phyloP scores from a whole-genome alignment of 2,113 vertebrate genomes.

The Bostrychus sinensis region DNA sequence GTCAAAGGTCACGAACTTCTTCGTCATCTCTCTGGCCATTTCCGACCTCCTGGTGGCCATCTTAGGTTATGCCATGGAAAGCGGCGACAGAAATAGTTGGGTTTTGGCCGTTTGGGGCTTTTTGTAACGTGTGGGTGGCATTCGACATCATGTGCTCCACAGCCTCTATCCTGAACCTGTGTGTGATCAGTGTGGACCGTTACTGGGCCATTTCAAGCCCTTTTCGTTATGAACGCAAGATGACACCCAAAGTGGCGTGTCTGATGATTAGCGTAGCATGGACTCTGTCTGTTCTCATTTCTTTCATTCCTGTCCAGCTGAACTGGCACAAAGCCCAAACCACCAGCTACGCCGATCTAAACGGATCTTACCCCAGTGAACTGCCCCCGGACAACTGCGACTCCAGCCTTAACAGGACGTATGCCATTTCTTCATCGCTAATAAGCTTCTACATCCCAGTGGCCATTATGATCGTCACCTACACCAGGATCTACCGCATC shows the following conservation, averaged over 20 bases:
- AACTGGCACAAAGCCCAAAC: constrained; percentile 96
- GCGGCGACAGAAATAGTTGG: constrained; percentile 94
- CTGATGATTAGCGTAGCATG: constrained; percentile 94
- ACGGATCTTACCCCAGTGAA: constrained; percentile 78
- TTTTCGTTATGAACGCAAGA: constrained; percentile 95
- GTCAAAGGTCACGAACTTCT: constrained; percentile 99
- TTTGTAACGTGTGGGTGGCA: constrained; percentile 97
- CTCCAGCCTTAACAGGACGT: constrained; percentile 95
- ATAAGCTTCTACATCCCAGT: constrained; percentile 99
- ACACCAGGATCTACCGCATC: constrained; percentile 97
- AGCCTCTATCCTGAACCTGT: constrained; percentile 96
- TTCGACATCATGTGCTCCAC: constrained; percentile 99
- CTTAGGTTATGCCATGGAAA: constrained; percentile 99
- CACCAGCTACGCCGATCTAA: constrained; percentile 78
- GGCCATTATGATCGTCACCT: constrained; percentile 97
- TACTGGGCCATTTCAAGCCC: constrained; percentile 99
- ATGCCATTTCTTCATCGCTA: constrained; percentile 96
- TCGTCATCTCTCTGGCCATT: constrained; percentile 96
- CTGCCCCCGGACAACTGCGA: constrained; percentile 90
- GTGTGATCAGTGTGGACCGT: constrained; percentile 96
- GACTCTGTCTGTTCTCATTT: constrained; percentile 94
- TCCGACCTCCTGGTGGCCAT: constrained; percentile 96
- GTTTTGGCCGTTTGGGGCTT: constrained; percentile 96
- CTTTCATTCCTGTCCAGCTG: constrained; percentile 97
- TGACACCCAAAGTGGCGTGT: constrained; percentile 97